Base-by-base conservation (phyloP, 2,113 vertebrate genomes). In the Puntigrus tetrazona region DNA sequence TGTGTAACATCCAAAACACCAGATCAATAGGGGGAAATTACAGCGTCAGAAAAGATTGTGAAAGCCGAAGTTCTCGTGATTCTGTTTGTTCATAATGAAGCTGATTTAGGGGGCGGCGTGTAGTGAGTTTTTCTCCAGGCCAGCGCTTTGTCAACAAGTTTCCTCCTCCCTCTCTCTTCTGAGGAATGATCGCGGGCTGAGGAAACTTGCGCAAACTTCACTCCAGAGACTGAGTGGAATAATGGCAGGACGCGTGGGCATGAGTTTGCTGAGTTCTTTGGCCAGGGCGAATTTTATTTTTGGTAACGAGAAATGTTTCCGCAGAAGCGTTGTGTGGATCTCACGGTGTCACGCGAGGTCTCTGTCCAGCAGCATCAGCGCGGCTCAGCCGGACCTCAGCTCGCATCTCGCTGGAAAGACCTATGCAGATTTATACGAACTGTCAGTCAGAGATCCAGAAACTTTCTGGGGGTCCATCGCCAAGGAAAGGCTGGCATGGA, bases 401-500 rank as follows among this genome's bases (percentile, higher is more conserved):
- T 57, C 88, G 5, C 25, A 74, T 27, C 47, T 87, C 31, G 85
- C 59, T 29, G 29, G 86, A 27, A 89, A 78, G 31, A 91, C 90
- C 0, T 95, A 96, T 89, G 38, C 79, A 41, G 91, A 93, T 0
- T 89, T 95, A 84, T 89, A 81, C 47, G 94, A 90, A n/a, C 89
- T 94, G 75, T 96, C 96, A 1, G 78, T 92, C 22, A 83, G 69
- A 16, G 95, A 96, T 3, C 95, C 96, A 1, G 92, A 93, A 1
- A 92, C 31, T 2, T 97, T 97, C 88, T 98, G 97, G 96, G 96
- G 95, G 1, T 90, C 92, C 3, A 89, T 94, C 83, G 96, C 95
- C 3, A 89, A 84, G 10, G 93, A 94, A 10, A 69, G 86, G 3
- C 94, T 97, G 29, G 88, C 88, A 36, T 97, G 97, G 97, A 92